phyloP scores from a whole-genome alignment of 2,797 vertebrate genomes.

The Micropoecilia bifurca region DNA sequence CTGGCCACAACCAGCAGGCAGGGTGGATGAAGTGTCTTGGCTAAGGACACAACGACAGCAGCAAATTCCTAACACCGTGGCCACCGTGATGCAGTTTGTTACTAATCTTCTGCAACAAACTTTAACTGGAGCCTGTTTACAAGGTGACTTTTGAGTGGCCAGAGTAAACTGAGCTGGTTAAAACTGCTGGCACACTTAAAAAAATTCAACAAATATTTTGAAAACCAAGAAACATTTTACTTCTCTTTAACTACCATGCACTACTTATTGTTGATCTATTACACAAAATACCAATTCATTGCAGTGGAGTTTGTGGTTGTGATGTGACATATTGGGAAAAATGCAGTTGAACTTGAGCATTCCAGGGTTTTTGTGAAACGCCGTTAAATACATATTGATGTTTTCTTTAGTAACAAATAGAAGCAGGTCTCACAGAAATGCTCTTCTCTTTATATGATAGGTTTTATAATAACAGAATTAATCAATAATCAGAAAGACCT shows the following conservation, averaged over 20 bases:
- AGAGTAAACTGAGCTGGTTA: not conserved
- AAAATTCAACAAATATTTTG: not conserved
- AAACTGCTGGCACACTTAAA: not conserved
- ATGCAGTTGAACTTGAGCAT: not conserved
- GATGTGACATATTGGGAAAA: not conserved
- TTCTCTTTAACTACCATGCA: not conserved
- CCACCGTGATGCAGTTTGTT: not conserved
- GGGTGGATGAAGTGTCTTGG: too few species aligned
- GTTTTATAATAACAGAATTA: not conserved
- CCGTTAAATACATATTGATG: not conserved
- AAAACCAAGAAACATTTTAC: not conserved
- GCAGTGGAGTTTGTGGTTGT: not conserved
- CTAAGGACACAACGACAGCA: too few species aligned
- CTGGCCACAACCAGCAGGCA: too few species aligned
- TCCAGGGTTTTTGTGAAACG: not conserved
- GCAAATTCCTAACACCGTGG: too few species aligned
- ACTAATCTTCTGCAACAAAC: not conserved
- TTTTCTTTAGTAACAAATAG: not conserved
- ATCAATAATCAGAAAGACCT: not conserved
- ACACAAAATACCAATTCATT: not conserved
- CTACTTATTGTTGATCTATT: not conserved
- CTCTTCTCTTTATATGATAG: not conserved
- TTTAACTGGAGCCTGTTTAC: not conserved
- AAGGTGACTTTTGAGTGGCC: not conserved
- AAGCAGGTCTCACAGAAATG: not conserved